These are phyloP conservation scores for Onthophagus taurus DNA, from an alignment of 1,140 invertebrate genomes.

Conservation along the genomic window DNA sequence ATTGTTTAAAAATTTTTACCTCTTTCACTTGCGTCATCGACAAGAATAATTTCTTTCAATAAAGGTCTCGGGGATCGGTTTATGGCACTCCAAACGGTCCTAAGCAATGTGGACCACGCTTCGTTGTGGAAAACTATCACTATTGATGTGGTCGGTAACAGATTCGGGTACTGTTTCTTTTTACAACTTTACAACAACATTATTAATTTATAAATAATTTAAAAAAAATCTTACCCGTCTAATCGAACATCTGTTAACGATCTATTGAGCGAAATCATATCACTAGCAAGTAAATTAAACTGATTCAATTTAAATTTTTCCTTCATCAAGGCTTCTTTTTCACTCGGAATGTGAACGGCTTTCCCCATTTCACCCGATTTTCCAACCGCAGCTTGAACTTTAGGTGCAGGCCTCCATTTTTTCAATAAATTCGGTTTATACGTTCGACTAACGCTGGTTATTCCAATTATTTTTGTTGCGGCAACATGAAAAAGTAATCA, in stretches of 20 bases:
- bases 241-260: conserved; percentile 90
- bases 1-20: no score
- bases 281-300: conserved; percentile 96
- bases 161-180: conserved; percentile 62
- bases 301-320: conserved; percentile 97
- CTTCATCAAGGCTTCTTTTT: conserved; percentile 79
- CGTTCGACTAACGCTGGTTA: conserved; percentile 18
- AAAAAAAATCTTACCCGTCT: conserved; percentile 77
- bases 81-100: conserved; percentile 95
- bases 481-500: no score
- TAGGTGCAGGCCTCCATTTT: conserved; percentile 61
- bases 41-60: conserved; percentile 90
- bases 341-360: conserved; percentile 74
- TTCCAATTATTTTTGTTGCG: no score
- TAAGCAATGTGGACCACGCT: conserved; percentile 90
- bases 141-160: conserved; percentile 81
- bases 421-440: conserved; percentile 48
- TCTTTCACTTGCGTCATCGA: conserved; percentile 92
- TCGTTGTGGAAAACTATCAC: conserved; percentile 98
- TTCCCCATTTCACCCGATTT: conserved; percentile 81
- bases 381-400: conserved; percentile 55
- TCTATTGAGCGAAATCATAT: conserved; percentile 94
- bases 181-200: no score
- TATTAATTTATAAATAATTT: no score
- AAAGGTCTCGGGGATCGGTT: conserved; percentile 78